phyloP scores from a whole-genome alignment of 2,113 vertebrate genomes.

The Propithecus coquereli region DNA sequence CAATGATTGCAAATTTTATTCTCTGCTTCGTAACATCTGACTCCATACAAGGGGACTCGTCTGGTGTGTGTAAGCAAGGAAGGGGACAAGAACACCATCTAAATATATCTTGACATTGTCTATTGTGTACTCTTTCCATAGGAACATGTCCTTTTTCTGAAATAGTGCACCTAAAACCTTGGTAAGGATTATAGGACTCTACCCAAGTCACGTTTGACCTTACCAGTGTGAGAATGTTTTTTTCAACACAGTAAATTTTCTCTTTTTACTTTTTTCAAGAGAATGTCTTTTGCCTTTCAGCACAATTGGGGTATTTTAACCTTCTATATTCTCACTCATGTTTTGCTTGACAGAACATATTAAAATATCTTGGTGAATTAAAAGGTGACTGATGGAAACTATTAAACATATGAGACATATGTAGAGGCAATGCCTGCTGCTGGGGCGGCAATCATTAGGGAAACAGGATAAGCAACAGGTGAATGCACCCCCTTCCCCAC shows the following conservation, averaged over 20 bases:
- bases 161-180: not conserved
- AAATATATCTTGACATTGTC: not conserved
- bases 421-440: not conserved
- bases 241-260: not conserved
- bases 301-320: not conserved
- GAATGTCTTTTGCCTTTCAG: not conserved
- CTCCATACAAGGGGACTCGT: not conserved
- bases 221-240: not conserved
- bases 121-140: not conserved
- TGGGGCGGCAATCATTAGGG: not conserved
- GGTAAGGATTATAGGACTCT: not conserved
- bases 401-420: not conserved
- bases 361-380: not conserved
- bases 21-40: not conserved
- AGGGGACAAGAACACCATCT: not conserved
- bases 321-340: not conserved
- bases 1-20: not conserved
- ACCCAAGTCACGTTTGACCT: not conserved
- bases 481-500: accelerated
- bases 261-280: not conserved
- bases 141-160: not conserved
- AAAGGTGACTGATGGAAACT: not conserved
- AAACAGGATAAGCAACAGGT: not conserved
- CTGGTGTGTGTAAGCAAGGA: not conserved
- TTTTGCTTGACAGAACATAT: not conserved